These are phyloP conservation scores for Hippotragus niger DNA, from an alignment of 2,113 vertebrate genomes.

Conservation along the genomic window DNA sequence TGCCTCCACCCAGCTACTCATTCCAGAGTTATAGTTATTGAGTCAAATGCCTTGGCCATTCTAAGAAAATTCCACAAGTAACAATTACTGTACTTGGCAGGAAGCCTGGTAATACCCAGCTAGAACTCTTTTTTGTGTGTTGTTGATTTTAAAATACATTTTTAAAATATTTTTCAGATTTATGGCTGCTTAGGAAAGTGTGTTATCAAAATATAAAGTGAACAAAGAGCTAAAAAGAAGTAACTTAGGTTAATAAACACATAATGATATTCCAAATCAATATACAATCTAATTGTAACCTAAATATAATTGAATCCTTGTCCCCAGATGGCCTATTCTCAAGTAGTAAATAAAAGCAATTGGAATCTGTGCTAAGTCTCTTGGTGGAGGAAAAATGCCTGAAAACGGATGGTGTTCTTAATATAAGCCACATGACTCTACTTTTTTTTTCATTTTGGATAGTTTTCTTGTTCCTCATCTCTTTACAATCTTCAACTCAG, in stretches of 20 bases:
- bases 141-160: slow-evolving; percentile 60
- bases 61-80: slow-evolving; percentile 72
- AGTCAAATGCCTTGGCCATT: slow-evolving; percentile 61
- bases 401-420: slow-evolving; percentile 40
- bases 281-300: neutral
- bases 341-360: slow-evolving; percentile 56
- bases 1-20: slow-evolving; percentile 53
- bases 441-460: neutral
- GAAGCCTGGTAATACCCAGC: slow-evolving; percentile 45
- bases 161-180: slow-evolving; percentile 49
- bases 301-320: slow-evolving; percentile 16
- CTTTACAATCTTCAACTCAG: neutral
- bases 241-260: neutral
- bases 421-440: slow-evolving; percentile 52
- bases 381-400: slow-evolving; percentile 14
- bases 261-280: neutral
- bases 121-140: slow-evolving; percentile 43
- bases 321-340: slow-evolving; percentile 23
- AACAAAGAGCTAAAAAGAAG: slow-evolving; percentile 27
- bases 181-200: slow-evolving; percentile 38
- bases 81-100: slow-evolving; percentile 66
- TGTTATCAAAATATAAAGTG: slow-evolving; percentile 31
- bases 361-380: slow-evolving; percentile 45
- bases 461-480: slow-evolving; percentile 31
- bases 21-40: slow-evolving; percentile 54